A percentile compares a stretch with the other conserved stretches of the same genome.
phyloP scores from a whole-genome alignment of 2,113 vertebrate species.

The Lonchura striata region DNA sequence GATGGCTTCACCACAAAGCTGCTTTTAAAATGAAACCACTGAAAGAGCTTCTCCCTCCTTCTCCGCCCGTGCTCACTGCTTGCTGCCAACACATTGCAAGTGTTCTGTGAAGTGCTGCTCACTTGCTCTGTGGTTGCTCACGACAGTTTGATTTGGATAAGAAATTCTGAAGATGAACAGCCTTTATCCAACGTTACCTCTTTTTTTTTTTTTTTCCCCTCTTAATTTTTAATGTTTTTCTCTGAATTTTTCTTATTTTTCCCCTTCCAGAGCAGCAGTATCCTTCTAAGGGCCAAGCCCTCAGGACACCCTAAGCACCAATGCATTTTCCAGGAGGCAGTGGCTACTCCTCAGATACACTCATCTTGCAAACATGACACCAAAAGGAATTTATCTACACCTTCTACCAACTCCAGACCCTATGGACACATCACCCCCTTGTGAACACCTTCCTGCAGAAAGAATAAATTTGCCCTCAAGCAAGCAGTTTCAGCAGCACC shows the following conservation, averaged over 20 bases:
- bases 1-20: not conserved
- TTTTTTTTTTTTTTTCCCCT: not conserved
- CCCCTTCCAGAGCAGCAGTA: not conserved
- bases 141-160: not conserved
- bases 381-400: not conserved
- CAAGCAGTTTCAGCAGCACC: fast-evolving
- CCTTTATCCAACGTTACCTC: not conserved
- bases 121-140: conserved; percentile 1
- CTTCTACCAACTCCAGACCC: not conserved
- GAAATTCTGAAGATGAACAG: not conserved
- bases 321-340: not conserved
- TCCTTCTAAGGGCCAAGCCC: not conserved
- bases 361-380: fast-evolving
- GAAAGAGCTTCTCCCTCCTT: not conserved
- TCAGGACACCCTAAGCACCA: not conserved
- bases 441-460: not conserved
- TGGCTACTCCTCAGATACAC: not conserved
- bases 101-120: conserved; percentile 40
- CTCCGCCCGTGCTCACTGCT: not conserved
- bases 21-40: not conserved
- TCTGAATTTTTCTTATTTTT: not conserved
- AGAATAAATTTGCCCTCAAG: not conserved
- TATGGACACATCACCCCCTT: not conserved
- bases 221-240: not conserved
- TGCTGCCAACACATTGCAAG: conserved; percentile 3